Evolutionary conservation across 1,140 invertebrate genomes (phyloP).

Genomic region (Panulirus ornatus): DNA sequence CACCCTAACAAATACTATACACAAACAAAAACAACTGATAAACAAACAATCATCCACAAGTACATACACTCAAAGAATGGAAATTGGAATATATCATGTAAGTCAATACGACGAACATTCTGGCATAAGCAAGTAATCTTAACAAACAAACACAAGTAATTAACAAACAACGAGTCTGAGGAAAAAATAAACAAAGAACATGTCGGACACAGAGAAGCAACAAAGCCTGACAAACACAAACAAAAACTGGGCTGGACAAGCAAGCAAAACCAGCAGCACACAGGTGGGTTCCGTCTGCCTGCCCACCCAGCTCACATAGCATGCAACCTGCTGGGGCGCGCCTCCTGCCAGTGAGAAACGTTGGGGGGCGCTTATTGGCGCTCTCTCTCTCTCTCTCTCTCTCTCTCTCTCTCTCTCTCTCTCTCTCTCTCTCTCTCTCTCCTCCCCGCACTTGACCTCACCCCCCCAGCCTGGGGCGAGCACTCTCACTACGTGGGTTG

Average conservation of each 20-base stretch:
- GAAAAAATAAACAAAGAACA: no score
- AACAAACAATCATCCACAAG: no score
- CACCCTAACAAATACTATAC: no score
- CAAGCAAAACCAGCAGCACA: conserved; percentile 9
- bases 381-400: background rate
- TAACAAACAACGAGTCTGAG: no score
- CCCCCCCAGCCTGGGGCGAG: background rate
- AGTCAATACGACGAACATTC: no score
- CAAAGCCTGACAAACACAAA: background rate
- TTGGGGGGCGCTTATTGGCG: background rate
- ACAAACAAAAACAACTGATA: no score
- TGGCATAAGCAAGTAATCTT: no score
- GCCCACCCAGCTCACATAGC: background rate
- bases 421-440: conserved; percentile 22
- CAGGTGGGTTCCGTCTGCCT: background rate
- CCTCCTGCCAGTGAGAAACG: background rate
- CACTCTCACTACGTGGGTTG: background rate
- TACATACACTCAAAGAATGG: no score
- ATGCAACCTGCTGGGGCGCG: background rate
- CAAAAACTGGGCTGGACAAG: background rate
- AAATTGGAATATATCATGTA: no score
- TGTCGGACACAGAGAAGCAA: background rate
- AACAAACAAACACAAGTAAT: no score
- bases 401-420: conserved; percentile 38
- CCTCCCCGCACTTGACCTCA: no score